phyloP scores from a whole-genome alignment of 2,888 invertebrate genomes.

The Hyposoter didymator region DNA sequence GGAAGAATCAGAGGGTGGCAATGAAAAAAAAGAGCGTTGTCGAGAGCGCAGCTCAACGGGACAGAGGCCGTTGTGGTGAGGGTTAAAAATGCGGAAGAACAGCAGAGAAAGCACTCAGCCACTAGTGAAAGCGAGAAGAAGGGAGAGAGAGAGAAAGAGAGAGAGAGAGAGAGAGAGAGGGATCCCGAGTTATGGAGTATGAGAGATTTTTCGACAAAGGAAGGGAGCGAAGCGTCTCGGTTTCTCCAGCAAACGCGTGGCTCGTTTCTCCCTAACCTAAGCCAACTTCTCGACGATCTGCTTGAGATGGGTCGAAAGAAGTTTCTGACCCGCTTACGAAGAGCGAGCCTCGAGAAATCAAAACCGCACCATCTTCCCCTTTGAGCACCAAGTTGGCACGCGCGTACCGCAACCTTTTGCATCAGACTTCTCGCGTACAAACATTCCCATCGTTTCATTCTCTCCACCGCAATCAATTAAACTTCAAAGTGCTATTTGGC shows the following conservation, averaged over 20 bases:
- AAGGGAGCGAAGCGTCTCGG: conserved; percentile 50
- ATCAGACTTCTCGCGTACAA: not conserved
- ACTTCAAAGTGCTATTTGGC: not conserved
- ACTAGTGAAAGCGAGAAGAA: conserved; percentile 34
- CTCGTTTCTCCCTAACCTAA: conserved; percentile 80
- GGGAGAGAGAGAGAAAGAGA: conserved; percentile 48
- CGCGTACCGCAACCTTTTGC: conserved; percentile 1
- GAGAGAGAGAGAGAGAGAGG: conserved; percentile 38
- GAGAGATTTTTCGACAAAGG: conserved; percentile 43
- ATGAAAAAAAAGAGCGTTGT: conserved; percentile 40
- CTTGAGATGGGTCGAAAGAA: conserved; percentile 81
- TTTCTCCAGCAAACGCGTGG: conserved; percentile 63
- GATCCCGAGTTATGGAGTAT: conserved; percentile 55
- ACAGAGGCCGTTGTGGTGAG: conserved; percentile 34
- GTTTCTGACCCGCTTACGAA: conserved; percentile 83
- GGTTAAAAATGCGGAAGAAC: conserved; percentile 35
- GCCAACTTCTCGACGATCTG: conserved; percentile 74
- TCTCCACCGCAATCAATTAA: not conserved
- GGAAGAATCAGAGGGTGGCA: conserved; percentile 58
- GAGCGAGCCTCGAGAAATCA: conserved; percentile 42
- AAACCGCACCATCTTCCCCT: conserved; percentile 32
- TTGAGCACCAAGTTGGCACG: not conserved
- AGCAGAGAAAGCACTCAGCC: conserved; percentile 35
- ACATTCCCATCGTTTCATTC: not conserved
- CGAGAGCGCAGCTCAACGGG: conserved; percentile 47